Conservation (phyloP, 2,797 vertebrate genomes). For the Carapus acus region DNA sequence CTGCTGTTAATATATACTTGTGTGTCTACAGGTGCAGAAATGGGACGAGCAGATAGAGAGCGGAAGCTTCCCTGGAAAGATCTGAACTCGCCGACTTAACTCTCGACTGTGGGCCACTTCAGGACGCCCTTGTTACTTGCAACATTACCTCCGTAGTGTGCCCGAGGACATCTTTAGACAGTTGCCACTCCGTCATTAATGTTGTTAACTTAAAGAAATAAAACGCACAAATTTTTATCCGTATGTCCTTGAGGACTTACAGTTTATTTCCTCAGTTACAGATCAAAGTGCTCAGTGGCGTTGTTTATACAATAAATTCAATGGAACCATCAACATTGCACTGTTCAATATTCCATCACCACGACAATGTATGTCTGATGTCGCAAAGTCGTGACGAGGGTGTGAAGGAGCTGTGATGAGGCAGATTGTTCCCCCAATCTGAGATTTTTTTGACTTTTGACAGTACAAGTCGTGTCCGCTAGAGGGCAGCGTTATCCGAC, state of each 20-base stretch:
- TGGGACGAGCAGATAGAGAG: slow-evolving; percentile 72
- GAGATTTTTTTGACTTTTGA: too few relatives aligned
- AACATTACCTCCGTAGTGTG: slow-evolving; percentile 40
- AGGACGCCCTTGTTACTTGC: slow-evolving; percentile 30
- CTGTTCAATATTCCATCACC: too few relatives aligned
- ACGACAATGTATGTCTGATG: too few relatives aligned
- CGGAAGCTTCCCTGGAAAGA: slow-evolving; percentile 73
- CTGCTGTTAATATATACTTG: slow-evolving; percentile 11
- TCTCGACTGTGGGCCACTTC: not conserved
- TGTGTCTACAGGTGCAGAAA: slow-evolving; percentile 61
- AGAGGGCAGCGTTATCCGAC: too few relatives aligned
- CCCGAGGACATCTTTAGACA: slow-evolving; percentile 33
- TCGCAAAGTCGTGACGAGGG: too few relatives aligned
- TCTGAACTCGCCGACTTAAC: slow-evolving; percentile 59
- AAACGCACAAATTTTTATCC: slow-evolving; percentile 49
- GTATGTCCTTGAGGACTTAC: slow-evolving; percentile 17
- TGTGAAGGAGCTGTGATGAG: too few relatives aligned
- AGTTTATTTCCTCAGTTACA: slow-evolving; percentile 4
- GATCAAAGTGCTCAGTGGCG: slow-evolving; percentile 12
- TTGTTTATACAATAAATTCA: slow-evolving; percentile 35
- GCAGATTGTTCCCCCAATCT: too few relatives aligned
- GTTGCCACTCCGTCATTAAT: slow-evolving; percentile 11
- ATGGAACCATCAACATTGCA: slow-evolving; percentile 12
- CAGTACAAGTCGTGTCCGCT: too few relatives aligned
- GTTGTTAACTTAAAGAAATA: slow-evolving; percentile 34